These are phyloP conservation scores for Diacarnus erythraeanus DNA, from an alignment of 37 sponge, comb jelly and placozoan species.

Conservation along the genomic window DNA sequence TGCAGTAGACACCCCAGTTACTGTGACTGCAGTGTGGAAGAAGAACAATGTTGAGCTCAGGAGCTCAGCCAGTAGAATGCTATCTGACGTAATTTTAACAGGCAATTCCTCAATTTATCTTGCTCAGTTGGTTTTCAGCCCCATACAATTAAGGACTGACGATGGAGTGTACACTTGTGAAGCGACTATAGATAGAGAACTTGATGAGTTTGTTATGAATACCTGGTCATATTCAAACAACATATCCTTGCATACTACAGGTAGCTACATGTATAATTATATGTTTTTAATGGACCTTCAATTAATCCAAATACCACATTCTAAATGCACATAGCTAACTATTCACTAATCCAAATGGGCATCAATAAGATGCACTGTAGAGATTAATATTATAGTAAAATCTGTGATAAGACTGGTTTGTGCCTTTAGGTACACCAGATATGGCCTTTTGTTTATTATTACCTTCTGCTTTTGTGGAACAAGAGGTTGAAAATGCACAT, in stretches of 20 bases:
- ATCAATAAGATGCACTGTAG: too few species aligned
- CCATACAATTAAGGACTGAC: not conserved
- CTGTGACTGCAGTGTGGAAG: slow-evolving; percentile 11
- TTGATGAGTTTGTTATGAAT: slow-evolving; percentile 2
- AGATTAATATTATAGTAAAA: too few species aligned
- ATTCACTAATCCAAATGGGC: too few species aligned
- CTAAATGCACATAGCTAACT: too few species aligned
- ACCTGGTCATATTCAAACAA: not conserved
- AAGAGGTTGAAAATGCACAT: too few species aligned
- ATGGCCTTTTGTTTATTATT: too few species aligned
- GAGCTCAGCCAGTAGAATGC: not conserved
- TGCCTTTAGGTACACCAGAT: too few species aligned
- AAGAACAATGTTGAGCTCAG: not conserved
- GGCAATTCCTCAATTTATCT: not conserved
- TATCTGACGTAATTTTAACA: not conserved
- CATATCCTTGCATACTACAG: not conserved
- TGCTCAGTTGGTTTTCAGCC: slow-evolving; percentile 7
- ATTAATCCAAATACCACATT: too few species aligned
- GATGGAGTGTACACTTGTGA: slow-evolving; percentile 18
- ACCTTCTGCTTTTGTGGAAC: too few species aligned
- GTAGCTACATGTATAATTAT: too few species aligned
- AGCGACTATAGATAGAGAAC: not conserved
- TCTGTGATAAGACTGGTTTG: too few species aligned
- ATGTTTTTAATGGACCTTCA: too few species aligned
- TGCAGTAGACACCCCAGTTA: slow-evolving; percentile 4